Base-by-base conservation (phyloP, 2,797 vertebrate genomes). In the Mus minutoides region DNA sequence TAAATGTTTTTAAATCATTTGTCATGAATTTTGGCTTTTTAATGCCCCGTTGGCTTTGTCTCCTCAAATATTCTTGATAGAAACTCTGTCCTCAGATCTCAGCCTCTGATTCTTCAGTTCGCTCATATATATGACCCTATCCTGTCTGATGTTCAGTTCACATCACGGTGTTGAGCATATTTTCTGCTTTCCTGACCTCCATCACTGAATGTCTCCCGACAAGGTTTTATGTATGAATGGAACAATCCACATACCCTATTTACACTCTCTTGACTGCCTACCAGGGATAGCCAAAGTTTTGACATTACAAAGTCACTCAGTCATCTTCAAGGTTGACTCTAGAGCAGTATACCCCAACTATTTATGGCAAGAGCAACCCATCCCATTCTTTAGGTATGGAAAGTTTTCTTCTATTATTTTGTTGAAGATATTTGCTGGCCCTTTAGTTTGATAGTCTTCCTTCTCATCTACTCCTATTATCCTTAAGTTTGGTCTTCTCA, bases 51-150 rank as follows among this genome's bases (percentile, higher is more conserved):
- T 46, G 67, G 75, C 60, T 58, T 88, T 82, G 8, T 71, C 90
- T 95, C 82, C 76, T 73, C 89, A 86, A 71, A 91, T 13, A 19
- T 16, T 58, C 90, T 37, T 60, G 52, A 95, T 62, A 80, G 34
- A 89, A 94, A 87, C 43, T 11, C n/a, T 90, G 31, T 71, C 80
- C 79, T 83, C 10, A 90, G 24, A 94, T 3, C 14, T 90, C 80
- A 94, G 22, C 37, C 52, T 83, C 86, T 49, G 73, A 14, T 77
- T 40, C 24, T 86, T 82, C 60, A 60, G 17, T 83, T 49, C 79
- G 8, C 73, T 91, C 67, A 78, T 43, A 62, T 86, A 34, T 6
- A 76, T 11, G 24, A 40, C 8, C 12, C 22, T 54, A 52, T 2
- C 67, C 31, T 29, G 46, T 21, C 26, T 62, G 37, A 75, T 90